Evolutionary conservation across 1,140 invertebrate genomes (phyloP).

Genomic region (Uloborus diversus): DNA sequence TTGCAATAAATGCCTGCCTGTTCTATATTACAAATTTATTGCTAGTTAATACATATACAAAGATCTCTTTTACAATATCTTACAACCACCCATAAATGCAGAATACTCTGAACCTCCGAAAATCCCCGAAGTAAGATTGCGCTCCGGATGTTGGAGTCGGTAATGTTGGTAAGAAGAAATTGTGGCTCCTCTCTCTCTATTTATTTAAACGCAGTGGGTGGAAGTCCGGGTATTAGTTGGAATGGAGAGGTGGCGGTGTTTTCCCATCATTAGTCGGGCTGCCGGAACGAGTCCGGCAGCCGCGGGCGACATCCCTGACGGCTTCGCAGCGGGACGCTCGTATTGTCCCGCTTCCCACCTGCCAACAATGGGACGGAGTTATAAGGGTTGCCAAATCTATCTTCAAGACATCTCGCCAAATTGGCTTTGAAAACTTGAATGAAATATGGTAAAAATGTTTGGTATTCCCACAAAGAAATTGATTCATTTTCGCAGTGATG

Average conservation of each 20-base stretch:
- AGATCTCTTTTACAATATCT: too few relatives aligned
- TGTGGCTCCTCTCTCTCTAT: neutral
- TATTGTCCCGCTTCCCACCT: constrained; percentile 42
- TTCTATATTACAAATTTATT: too few relatives aligned
- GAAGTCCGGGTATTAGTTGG: neutral
- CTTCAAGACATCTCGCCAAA: neutral
- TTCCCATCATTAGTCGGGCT: constrained; percentile 33
- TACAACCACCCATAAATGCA: neutral
- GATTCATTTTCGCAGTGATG: too few relatives aligned
- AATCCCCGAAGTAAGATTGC: neutral
- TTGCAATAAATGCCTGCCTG: too few relatives aligned
- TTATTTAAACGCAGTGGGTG: neutral
- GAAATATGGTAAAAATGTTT: too few relatives aligned
- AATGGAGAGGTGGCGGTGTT: constrained; percentile 7
- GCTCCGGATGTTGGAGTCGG: neutral
- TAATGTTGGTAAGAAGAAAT: neutral
- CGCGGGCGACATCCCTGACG: constrained; percentile 45
- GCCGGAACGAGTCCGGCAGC: constrained; percentile 42
- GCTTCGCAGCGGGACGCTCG: constrained; percentile 35
- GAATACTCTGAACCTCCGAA: neutral
- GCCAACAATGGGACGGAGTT: constrained; percentile 41
- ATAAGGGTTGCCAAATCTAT: neutral
- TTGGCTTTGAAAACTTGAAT: too few relatives aligned
- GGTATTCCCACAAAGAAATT: too few relatives aligned
- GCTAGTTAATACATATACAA: too few relatives aligned